Conservation (phyloP, 2,888 invertebrate genomes). For the Xestia sexstrigata region DNA sequence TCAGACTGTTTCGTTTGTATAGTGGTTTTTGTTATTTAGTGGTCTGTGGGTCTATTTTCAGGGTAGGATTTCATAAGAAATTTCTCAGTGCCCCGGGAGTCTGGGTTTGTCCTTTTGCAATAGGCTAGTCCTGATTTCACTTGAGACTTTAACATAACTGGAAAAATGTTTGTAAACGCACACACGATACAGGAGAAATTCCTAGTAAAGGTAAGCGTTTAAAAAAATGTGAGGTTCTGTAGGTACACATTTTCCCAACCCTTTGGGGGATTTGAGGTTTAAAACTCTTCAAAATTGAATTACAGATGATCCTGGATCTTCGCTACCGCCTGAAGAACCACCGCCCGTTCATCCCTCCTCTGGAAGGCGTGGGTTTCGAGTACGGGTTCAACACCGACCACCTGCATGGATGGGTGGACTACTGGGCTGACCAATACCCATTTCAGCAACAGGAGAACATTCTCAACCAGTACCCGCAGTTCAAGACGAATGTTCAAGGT, state of each 20-base stretch:
- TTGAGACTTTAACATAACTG: too few relatives aligned
- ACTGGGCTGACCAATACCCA: constrained; percentile 94
- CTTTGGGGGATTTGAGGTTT: too few relatives aligned
- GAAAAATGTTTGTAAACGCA: not conserved
- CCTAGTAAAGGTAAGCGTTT: not conserved
- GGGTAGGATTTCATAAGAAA: too few relatives aligned
- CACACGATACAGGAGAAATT: not conserved
- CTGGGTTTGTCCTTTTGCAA: too few relatives aligned
- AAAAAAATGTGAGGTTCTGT: too few relatives aligned
- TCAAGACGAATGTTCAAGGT: constrained; percentile 93
- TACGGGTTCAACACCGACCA: constrained; percentile 95
- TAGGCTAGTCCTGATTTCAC: too few relatives aligned
- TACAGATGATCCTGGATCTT: constrained; percentile 80
- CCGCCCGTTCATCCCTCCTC: constrained; percentile 85
- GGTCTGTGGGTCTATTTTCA: too few relatives aligned
- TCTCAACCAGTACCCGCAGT: constrained; percentile 94
- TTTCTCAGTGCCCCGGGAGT: too few relatives aligned
- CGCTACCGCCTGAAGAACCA: constrained; percentile 75
- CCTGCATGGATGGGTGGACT: constrained; percentile 91
- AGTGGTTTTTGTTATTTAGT: too few relatives aligned
- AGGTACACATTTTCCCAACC: too few relatives aligned
- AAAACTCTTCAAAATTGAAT: not conserved
- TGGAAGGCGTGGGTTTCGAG: constrained; percentile 93
- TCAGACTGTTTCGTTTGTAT: too few relatives aligned
- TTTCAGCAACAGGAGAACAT: constrained; percentile 90